Percentiles rank a stretch among this genome's conserved stretches.
Conservation (phyloP, 2,797 vertebrate species). For the Chelidonichthys spinosus region DNA sequence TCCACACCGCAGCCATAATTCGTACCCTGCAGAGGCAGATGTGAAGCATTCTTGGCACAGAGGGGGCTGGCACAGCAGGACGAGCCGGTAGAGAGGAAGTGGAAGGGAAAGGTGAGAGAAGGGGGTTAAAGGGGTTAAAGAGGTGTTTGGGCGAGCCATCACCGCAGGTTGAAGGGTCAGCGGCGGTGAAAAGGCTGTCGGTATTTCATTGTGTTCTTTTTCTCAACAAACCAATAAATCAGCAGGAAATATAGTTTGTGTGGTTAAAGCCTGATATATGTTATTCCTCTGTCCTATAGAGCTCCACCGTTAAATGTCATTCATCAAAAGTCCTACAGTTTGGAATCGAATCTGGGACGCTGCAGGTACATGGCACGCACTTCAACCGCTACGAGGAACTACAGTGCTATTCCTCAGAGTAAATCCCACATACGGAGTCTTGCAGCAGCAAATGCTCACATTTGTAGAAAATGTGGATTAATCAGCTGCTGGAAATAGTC, state of each 20-base stretch:
- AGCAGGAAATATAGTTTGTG: neutral
- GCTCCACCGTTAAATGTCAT: neutral
- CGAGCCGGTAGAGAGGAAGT: conserved; percentile 34
- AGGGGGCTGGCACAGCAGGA: conserved; percentile 52
- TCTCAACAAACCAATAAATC: neutral
- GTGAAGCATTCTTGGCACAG: conserved; percentile 59
- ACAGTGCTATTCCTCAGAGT: neutral
- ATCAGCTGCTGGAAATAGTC: neutral
- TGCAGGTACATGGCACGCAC: no score
- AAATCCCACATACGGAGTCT: neutral
- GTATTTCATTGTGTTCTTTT: neutral
- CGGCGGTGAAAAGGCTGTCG: neutral
- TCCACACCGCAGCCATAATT: conserved; percentile 59
- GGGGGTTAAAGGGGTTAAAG: conserved; percentile 12
- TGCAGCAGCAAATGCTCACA: neutral
- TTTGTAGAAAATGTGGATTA: neutral
- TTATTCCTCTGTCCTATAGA: neutral
- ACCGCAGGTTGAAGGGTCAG: conserved; percentile 22
- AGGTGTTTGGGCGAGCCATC: conserved; percentile 26
- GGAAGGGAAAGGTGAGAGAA: conserved; percentile 28
- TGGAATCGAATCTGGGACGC: no score
- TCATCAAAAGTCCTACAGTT: neutral
- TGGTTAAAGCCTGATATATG: neutral
- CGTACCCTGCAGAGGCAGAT: conserved; percentile 59
- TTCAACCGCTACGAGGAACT: no score